Conservation (phyloP, 2,797 vertebrate species). For the Peromyscus nudipes region DNA sequence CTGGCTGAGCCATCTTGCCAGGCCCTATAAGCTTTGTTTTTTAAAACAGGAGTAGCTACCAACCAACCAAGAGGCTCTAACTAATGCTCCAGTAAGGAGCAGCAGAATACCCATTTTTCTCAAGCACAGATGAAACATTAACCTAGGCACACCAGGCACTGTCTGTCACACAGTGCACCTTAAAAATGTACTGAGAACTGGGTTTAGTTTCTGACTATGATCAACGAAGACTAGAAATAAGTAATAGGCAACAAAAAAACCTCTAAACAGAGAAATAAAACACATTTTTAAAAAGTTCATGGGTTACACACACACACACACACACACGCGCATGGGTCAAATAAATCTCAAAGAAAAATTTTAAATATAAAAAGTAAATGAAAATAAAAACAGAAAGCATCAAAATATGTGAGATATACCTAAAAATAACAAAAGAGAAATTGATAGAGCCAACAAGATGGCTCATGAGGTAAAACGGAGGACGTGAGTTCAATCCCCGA, state of each 20-base stretch:
- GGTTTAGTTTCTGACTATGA: not conserved
- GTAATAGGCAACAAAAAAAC: conserved; percentile 25
- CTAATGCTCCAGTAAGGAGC: not conserved
- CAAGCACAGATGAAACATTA: not conserved
- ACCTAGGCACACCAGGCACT: conserved; percentile 2
- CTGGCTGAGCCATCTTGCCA: not conserved
- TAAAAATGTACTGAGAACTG: conserved; percentile 45
- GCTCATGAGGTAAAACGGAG: not conserved
- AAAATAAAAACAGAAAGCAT: conserved; percentile 29
- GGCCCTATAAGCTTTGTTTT: not conserved
- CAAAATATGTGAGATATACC: conserved; percentile 6
- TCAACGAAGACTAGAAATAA: conserved; percentile 40
- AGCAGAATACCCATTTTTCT: not conserved
- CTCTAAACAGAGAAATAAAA: conserved; percentile 16
- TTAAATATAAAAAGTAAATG: conserved; percentile 20
- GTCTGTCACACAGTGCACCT: conserved; percentile 4
- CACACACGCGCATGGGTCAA: not conserved
- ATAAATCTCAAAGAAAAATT: conserved; percentile 31
- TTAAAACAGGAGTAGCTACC: not conserved
- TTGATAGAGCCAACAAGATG: not conserved
- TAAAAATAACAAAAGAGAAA: not conserved
- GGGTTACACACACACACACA: not conserved
- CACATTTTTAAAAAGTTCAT: conserved; percentile 6
- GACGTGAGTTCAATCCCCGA: not conserved
- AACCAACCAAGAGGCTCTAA: conserved; percentile 6